Conservation (phyloP, 2,113 vertebrate species). For the Mustela nigripes region DNA sequence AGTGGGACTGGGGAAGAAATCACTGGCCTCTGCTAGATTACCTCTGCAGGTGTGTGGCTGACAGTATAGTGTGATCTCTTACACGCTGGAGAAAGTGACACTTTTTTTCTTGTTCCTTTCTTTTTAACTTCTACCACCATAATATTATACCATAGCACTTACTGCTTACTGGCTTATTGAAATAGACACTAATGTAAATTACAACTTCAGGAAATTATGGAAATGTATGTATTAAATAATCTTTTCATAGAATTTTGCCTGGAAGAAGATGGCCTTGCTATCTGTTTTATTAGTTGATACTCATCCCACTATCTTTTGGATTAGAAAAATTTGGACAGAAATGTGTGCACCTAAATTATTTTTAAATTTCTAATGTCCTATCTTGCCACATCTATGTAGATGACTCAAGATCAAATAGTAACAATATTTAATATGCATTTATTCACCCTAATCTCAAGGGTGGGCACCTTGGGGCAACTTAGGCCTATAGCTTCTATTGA, state of each 20-base stretch:
- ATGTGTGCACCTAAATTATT: neutral
- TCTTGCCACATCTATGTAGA: neutral
- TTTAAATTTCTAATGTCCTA: slow-evolving; percentile 44
- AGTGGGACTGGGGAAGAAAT: neutral
- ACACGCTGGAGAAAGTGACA: neutral
- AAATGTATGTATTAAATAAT: neutral
- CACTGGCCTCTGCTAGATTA: neutral
- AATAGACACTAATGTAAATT: slow-evolving; percentile 4
- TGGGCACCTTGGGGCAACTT: neutral
- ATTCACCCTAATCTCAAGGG: slow-evolving; percentile 2
- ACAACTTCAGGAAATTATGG: slow-evolving; percentile 26
- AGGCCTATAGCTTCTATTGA: neutral
- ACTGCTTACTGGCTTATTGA: slow-evolving; percentile 25
- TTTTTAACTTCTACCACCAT: neutral
- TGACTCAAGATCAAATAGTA: neutral
- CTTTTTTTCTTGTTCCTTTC: neutral
- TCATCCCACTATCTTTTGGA: neutral
- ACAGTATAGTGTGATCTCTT: neutral
- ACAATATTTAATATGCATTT: slow-evolving; percentile 12
- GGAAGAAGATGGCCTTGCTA: neutral
- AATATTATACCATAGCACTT: neutral
- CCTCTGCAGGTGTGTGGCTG: neutral
- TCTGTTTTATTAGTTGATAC: neutral
- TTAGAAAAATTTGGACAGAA: slow-evolving; percentile 10
- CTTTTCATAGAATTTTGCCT: slow-evolving; percentile 26